These are phyloP conservation scores for Volucella inanis DNA, from an alignment of 2,888 invertebrate species.

Conservation along the genomic window DNA sequence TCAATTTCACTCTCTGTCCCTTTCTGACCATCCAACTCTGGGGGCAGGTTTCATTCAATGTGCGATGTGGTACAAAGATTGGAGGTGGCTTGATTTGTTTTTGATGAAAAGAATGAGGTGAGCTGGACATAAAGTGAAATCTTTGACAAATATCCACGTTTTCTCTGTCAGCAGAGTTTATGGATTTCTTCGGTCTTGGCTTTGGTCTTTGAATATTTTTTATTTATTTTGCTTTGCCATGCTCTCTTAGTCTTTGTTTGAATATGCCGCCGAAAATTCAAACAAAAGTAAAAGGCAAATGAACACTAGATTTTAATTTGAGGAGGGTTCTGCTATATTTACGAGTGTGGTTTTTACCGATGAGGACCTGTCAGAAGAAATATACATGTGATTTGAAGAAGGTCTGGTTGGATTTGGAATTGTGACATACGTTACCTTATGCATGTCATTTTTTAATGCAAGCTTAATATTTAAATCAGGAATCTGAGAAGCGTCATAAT, in stretches of 20 bases:
- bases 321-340: not conserved
- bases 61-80: conserved; percentile 46
- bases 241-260: conserved; percentile 7
- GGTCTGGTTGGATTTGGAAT: too few species aligned
- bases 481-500: too few species aligned
- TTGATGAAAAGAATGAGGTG: conserved; percentile 46
- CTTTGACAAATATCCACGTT: conserved; percentile 64
- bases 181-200: conserved; percentile 19
- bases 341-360: too few species aligned
- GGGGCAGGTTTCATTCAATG: conserved; percentile 5
- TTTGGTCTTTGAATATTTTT: too few species aligned
- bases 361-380: not conserved
- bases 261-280: conserved; percentile 23
- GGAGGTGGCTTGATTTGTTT: conserved; percentile 59
- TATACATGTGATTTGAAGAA: not conserved
- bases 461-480: too few species aligned
- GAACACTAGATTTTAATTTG: conserved; percentile 11
- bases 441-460: too few species aligned
- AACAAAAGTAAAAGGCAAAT: conserved; percentile 1
- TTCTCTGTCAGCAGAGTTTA: conserved; percentile 29
- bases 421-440: too few species aligned
- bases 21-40: conserved; percentile 13
- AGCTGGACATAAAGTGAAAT: conserved; percentile 48
- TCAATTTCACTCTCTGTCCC: conserved; percentile 24
- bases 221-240: not conserved